Evolutionary conservation across 2,888 invertebrate genomes (phyloP), one percentile per base, ranked within the genome.

Genomic region (Hypena proboscidalis): DNA sequence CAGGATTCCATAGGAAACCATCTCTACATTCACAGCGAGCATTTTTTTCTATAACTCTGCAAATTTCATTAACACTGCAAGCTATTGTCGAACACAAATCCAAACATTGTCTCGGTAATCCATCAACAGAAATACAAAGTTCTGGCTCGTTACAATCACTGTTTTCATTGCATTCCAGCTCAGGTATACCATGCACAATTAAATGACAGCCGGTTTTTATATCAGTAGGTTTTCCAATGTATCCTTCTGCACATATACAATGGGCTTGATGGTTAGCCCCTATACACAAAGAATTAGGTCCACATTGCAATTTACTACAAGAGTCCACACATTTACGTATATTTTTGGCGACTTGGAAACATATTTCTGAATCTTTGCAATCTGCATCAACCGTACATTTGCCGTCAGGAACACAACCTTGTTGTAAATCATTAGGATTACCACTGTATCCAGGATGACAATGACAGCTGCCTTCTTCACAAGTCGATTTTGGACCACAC

Each of bases 211-310:
- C 97, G 3, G 92, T 85, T 50, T 93, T 92, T 10, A 96, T 89
- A 78, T 97, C 96, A 57, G 94, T 94, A 0, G 97, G 97, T 81
- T 96, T 95, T 15, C 97, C 98, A 35, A 92, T 85, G 74, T 94
- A 97, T 0, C 96, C 96, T 50, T 96, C 95, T 13, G 95, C 92
- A 74, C 98, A 98, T 47, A 97, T 94, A 73, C 97, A 98, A 19
- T 95, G 94, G 0, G 97, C 96, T 51, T 95, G 93, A 79, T 97
- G 97, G 70, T 95, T 95, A 67, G 96, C 94, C 8, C 95, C 94
- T 4, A 97, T 93, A 75, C 97, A 97, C 0, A 97, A 82, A 2
- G 97, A 97, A 79, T 97, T 97, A 0, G 97, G 97, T 6, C 97
- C 97, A 75, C 97, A 97, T 68, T 97, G 97, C 19, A 96, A 91